Conservation (phyloP, 2,888 invertebrate species). For the Morpho deidamia region DNA sequence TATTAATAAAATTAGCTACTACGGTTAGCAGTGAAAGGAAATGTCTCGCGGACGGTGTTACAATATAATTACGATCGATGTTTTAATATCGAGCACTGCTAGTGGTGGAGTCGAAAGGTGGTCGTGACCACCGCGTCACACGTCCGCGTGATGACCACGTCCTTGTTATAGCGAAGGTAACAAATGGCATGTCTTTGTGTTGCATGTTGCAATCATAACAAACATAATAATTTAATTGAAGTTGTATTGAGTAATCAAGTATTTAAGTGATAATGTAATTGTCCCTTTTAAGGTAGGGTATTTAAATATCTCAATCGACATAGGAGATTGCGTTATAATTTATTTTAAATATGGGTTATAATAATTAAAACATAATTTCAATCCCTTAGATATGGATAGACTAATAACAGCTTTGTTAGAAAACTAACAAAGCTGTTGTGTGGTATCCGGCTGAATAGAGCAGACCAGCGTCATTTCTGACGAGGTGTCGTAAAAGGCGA, state of each 20-base stretch:
- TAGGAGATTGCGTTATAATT: too few relatives aligned
- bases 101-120: constrained; percentile 34
- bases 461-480: too few relatives aligned
- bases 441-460: too few relatives aligned
- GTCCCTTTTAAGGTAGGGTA: too few relatives aligned
- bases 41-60: constrained; percentile 1
- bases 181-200: constrained; percentile 15
- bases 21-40: constrained; percentile 7
- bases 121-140: constrained; percentile 55
- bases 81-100: not conserved
- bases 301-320: too few relatives aligned
- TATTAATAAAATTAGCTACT: constrained; percentile 1
- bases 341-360: too few relatives aligned
- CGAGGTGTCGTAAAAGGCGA: too few relatives aligned
- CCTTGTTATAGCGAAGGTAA: constrained; percentile 40
- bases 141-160: constrained; percentile 54
- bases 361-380: too few relatives aligned
- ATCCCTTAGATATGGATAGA: too few relatives aligned
- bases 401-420: too few relatives aligned
- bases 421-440: too few relatives aligned
- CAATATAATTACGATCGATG: constrained; percentile 1
- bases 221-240: constrained; percentile 33
- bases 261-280: not conserved
- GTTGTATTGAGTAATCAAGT: constrained; percentile 7
- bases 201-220: constrained; percentile 25